Evolutionary conservation across 2,888 invertebrate species (phyloP).

Genomic region (Crocallis elinguaria): DNA sequence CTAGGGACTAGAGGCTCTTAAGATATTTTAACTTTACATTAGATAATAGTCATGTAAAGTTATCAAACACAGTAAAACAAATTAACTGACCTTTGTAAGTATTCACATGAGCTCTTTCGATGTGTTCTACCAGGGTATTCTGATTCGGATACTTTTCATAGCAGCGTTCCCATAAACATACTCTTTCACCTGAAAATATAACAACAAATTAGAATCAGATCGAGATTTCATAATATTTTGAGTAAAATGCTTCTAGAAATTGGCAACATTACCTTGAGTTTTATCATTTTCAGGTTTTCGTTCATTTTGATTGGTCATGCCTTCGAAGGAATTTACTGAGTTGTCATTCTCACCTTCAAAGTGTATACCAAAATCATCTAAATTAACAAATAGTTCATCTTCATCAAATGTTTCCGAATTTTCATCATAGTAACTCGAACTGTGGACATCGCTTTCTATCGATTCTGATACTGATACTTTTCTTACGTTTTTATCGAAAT

Average conservation of each 20-base stretch:
- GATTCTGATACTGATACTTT: constrained; percentile 76
- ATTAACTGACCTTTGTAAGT: constrained; percentile 86
- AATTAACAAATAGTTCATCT: constrained; percentile 76
- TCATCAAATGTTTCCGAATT: constrained; percentile 76
- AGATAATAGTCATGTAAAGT: too few relatives aligned
- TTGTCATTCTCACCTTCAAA: constrained; percentile 64
- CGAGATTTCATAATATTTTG: too few relatives aligned
- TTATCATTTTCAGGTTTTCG: constrained; percentile 64
- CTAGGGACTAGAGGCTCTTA: too few relatives aligned
- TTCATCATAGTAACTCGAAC: constrained; percentile 73
- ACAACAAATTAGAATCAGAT: not conserved
- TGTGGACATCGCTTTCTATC: constrained; percentile 75
- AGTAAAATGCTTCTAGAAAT: too few relatives aligned
- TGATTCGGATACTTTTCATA: constrained; percentile 92
- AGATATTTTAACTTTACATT: too few relatives aligned
- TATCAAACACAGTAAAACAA: not conserved
- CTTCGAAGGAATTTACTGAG: constrained; percentile 35
- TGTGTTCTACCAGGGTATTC: constrained; percentile 91
- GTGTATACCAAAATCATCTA: constrained; percentile 74
- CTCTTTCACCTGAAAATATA: constrained; percentile 64
- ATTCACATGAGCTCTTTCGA: constrained; percentile 95
- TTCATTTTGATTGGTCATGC: constrained; percentile 41
- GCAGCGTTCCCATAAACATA: constrained; percentile 95
- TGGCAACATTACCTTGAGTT: constrained; percentile 69
- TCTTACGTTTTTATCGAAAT: constrained; percentile 65